Evolutionary conservation across 2,888 invertebrate genomes (phyloP).

Genomic region (Cartodere bifasciata): DNA sequence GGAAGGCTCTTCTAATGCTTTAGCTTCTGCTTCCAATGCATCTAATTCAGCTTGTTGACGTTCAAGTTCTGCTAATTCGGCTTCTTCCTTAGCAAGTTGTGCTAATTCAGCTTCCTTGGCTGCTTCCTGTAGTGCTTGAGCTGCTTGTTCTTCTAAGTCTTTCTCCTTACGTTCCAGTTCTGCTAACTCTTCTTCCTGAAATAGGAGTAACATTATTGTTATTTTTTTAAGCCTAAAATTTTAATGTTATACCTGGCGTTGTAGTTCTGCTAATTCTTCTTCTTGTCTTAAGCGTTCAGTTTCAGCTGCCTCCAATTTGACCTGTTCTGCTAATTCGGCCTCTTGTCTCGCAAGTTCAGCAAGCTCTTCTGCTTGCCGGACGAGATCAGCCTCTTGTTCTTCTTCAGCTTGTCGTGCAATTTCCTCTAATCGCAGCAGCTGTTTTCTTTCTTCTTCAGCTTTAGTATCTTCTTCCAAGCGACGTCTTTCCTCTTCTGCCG

Average conservation of each 20-base stretch:
- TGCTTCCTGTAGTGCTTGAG: constrained; percentile 24
- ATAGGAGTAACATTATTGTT: too few relatives aligned
- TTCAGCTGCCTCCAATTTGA: constrained; percentile 45
- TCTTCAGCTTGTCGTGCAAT: constrained; percentile 49
- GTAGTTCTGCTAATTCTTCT: constrained; percentile 45
- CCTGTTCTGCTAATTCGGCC: constrained; percentile 49
- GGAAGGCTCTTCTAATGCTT: constrained; percentile 19
- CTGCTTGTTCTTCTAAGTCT: constrained; percentile 39
- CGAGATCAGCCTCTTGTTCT: constrained; percentile 53
- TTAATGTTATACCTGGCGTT: constrained; percentile 43
- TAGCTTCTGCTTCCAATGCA: constrained; percentile 24
- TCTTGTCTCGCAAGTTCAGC: constrained; percentile 41
- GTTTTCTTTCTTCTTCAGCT: constrained; percentile 34
- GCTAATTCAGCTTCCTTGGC: constrained; percentile 27
- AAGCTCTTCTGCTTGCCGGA: constrained; percentile 43
- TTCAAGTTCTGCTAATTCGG: constrained; percentile 16
- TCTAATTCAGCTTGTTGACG: constrained; percentile 26
- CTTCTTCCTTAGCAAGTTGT: constrained; percentile 20
- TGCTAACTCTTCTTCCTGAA: constrained; percentile 43
- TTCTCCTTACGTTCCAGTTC: constrained; percentile 18
- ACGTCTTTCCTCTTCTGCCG: constrained; percentile 39
- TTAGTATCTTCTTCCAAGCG: constrained; percentile 30
- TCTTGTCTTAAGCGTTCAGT: constrained; percentile 37
- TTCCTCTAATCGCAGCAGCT: constrained; percentile 43
- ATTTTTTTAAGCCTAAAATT: too few relatives aligned